Percentiles rank a stretch among this genome's conserved stretches.
Conservation (phyloP, 2,888 invertebrate genomes). For the Orthosia gothica region DNA sequence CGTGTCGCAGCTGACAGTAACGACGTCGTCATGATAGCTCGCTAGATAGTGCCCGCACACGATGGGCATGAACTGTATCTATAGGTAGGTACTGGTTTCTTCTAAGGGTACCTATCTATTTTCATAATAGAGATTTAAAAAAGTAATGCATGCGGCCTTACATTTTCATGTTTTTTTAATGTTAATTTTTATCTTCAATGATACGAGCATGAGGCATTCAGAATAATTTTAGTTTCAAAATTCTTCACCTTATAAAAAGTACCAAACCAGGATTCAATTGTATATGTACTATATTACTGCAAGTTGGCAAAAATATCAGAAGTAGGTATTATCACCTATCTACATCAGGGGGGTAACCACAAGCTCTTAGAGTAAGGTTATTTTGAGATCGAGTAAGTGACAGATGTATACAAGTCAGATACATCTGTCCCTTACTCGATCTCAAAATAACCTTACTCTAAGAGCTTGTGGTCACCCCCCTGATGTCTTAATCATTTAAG, state of each 20-base stretch:
- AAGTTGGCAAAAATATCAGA: background rate
- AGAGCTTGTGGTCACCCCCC: too few relatives aligned
- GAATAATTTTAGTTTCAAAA: too few relatives aligned
- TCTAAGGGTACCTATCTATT: background rate
- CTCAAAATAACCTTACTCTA: too few relatives aligned
- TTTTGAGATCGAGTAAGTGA: too few relatives aligned
- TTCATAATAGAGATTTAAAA: constrained; percentile 12
- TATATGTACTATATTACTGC: too few relatives aligned
- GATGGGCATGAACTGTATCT: constrained; percentile 68
- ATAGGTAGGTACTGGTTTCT: too few relatives aligned
- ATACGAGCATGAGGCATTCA: background rate
- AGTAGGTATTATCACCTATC: background rate
- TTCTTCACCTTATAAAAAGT: too few relatives aligned
- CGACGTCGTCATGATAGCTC: constrained; percentile 84
- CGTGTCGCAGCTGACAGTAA: constrained; percentile 84
- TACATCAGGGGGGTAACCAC: too few relatives aligned
- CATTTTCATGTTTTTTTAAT: background rate
- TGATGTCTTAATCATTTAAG: background rate
- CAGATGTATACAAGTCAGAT: too few relatives aligned
- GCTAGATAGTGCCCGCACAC: constrained; percentile 87
- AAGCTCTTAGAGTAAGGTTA: too few relatives aligned
- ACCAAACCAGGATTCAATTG: too few relatives aligned
- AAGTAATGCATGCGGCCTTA: background rate
- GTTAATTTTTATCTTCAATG: background rate
- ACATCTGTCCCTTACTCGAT: too few relatives aligned